Conservation (phyloP, 2,797 vertebrate genomes). For the Takifugu rubripes region DNA sequence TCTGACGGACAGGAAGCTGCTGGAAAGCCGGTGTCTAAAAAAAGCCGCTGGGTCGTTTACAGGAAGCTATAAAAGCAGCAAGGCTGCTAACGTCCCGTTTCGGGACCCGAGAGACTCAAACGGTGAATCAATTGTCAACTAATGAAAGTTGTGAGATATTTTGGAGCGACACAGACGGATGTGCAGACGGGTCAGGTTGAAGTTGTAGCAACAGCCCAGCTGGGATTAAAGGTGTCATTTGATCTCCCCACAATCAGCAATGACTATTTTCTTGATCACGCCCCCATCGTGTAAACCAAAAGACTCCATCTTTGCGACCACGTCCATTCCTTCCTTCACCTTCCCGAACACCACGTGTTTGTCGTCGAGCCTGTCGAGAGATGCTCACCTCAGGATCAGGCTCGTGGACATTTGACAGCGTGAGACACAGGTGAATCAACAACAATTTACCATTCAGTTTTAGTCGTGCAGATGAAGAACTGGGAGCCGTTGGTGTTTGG, state of each 20-base stretch:
- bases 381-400: neutral
- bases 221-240: constrained; percentile 57
- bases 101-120: constrained; percentile 27
- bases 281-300: constrained; percentile 88
- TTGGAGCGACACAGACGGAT: no score
- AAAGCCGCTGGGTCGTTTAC: constrained; percentile 65
- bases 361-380: constrained; percentile 83
- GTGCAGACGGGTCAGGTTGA: no score
- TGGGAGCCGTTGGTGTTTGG: constrained; percentile 94
- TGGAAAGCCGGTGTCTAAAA: constrained; percentile 66
- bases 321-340: constrained; percentile 89
- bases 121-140: constrained; percentile 40
- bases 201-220: no score
- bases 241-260: constrained; percentile 89
- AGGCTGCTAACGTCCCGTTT: constrained; percentile 46
- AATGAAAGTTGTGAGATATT: constrained; percentile 7
- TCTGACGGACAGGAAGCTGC: constrained; percentile 69
- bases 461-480: constrained; percentile 91
- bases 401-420: neutral
- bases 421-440: neutral
- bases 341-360: constrained; percentile 95
- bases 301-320: constrained; percentile 86
- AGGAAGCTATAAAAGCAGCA: constrained; percentile 65
- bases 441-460: constrained; percentile 88
- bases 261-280: constrained; percentile 86